Conservation (phyloP, 1,140 invertebrate species). For the Linepithema humile region DNA sequence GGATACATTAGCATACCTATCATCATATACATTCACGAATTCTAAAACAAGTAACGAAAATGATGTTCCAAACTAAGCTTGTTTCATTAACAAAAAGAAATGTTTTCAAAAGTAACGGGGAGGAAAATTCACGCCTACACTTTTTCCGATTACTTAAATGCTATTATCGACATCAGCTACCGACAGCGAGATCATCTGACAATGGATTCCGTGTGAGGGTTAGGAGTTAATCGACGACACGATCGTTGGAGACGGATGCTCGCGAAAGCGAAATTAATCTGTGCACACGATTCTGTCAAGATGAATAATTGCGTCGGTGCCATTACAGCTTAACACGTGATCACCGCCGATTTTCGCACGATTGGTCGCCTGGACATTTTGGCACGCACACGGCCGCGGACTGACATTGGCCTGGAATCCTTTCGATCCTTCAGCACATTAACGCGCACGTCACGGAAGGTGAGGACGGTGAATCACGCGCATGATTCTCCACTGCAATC, state of each 20-base stretch:
- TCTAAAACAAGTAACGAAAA: slow-evolving; percentile 3
- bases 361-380: slow-evolving; percentile 65
- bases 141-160: neutral
- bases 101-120: neutral
- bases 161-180: neutral
- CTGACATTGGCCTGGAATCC: slow-evolving; percentile 69
- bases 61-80: neutral
- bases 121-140: neutral
- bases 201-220: slow-evolving; percentile 60
- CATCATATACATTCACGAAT: slow-evolving; percentile 9
- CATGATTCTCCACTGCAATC: neutral
- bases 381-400: slow-evolving; percentile 46
- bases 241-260: slow-evolving; percentile 1
- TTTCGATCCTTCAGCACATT: slow-evolving; percentile 42
- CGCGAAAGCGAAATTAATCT: neutral
- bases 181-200: slow-evolving; percentile 48
- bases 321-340: too few relatives aligned
- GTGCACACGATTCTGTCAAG: neutral
- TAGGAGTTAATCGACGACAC: slow-evolving; percentile 54
- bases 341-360: slow-evolving; percentile 9
- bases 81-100: neutral
- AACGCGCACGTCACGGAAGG: slow-evolving; percentile 2
- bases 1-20: neutral
- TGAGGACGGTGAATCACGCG: too few relatives aligned
- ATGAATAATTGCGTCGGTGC: neutral